These are phyloP conservation scores for Hapalemur alaotrensis DNA, from an alignment of 2,797 vertebrate species.

Conservation along the genomic window DNA sequence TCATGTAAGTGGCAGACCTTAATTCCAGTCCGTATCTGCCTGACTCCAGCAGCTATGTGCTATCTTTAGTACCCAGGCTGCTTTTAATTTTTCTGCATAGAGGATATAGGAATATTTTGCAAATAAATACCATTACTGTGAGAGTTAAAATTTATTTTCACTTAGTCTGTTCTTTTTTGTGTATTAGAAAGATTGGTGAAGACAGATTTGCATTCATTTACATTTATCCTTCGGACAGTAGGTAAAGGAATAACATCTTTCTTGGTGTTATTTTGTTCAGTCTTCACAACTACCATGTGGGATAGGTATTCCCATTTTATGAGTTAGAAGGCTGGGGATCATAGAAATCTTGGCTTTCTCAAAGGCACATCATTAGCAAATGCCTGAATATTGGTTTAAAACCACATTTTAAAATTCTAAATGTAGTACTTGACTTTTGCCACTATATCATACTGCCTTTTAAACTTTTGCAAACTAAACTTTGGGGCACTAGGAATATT, in stretches of 20 bases:
- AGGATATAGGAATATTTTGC: neutral
- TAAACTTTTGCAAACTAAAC: conserved; percentile 29
- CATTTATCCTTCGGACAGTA: neutral
- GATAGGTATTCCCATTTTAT: neutral
- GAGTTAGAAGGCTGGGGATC: neutral
- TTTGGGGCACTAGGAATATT: conserved; percentile 8
- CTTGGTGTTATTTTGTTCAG: conserved; percentile 6
- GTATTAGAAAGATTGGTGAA: neutral
- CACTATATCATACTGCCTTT: neutral
- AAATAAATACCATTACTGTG: neutral
- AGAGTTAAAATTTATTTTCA: neutral
- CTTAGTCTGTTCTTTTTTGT: neutral
- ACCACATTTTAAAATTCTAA: conserved; percentile 37
- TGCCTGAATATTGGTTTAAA: conserved; percentile 41
- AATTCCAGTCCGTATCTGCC: neutral
- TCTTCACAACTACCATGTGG: neutral
- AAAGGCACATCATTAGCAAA: conserved; percentile 10
- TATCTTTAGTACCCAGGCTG: neutral
- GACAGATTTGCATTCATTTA: conserved; percentile 30
- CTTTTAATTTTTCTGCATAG: neutral
- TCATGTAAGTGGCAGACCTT: neutral
- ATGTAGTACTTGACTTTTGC: conserved; percentile 26
- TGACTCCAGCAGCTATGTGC: neutral
- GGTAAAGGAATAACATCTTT: neutral
- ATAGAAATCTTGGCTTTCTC: neutral